Evolutionary conservation across 2,888 invertebrate species (phyloP), one percentile per base, ranked within the genome.

Genomic region (Diloba caeruleocephala): DNA sequence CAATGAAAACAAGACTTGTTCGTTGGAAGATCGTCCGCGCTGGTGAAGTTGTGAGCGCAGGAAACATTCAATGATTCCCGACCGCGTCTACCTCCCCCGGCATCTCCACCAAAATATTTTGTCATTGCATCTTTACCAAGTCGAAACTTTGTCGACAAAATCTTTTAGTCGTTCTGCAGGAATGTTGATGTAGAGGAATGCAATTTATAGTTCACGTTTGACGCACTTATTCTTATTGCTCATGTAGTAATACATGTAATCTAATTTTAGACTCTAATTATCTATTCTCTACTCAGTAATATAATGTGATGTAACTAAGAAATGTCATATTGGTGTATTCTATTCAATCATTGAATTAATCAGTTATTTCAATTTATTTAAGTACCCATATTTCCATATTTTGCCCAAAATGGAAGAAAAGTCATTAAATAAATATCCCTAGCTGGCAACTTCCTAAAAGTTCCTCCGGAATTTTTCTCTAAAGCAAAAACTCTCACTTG

Each of bases 1-100:
- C 81, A 84, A 85, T 83, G 84, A 84, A 88, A 85, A 81, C 81
- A 82, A 81, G 82, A 82, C 82, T 82, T 77, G 77, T 75, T 76
- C 73, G 74, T 66, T 37, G 61, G 69, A 72, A 75, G 74, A 74
- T 76, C 65, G 70, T 21, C 66, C 61, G 70, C 65, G 60, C 60
- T 51, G 72, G 62, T 73, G 56, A 79, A 85, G 77, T 87, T 83
- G 75, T 63, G 70, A 71, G 67, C 68, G 72, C 65, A 78, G 78
- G 78, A 76, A 84, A 80, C 81, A 63, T 63, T 63, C 63, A 63
- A 63, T 63, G 63, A 63, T 63, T 50, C 63, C 32, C 54, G 55
- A 52, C 56, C 52, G 51, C 52, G 34, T 42, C 48, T 46, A 28
- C 42, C 53, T 8, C 32, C 45, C 25, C 50, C 34, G 15, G 32